A percentile compares a stretch with the other conserved stretches of the same genome.
phyloP scores from a whole-genome alignment of 1,140 invertebrate genomes.

The Leptinotarsa defecta region DNA sequence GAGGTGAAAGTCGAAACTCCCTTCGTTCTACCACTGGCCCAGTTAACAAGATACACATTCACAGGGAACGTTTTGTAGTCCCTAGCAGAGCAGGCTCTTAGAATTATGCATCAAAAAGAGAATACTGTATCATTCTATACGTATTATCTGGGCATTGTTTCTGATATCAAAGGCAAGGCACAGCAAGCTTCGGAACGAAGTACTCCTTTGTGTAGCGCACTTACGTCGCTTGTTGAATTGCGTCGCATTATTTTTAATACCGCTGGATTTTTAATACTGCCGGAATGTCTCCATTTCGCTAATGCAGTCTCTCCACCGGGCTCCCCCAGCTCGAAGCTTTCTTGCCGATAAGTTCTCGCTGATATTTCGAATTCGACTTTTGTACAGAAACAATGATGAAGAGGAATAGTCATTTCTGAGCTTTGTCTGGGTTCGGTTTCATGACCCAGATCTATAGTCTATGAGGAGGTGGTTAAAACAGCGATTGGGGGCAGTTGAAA shows the following conservation, averaged over 20 bases:
- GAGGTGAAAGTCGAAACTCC: too few species aligned
- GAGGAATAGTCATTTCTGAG: too few species aligned
- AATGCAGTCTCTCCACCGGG: neutral
- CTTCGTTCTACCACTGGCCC: too few species aligned
- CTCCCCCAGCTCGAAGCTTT: neutral
- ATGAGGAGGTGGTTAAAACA: too few species aligned
- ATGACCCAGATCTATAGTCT: too few species aligned
- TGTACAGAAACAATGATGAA: neutral
- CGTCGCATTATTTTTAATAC: slow-evolving; percentile 3
- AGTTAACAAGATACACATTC: neutral
- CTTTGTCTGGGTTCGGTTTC: too few species aligned
- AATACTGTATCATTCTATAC: neutral
- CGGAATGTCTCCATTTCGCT: slow-evolving; percentile 2
- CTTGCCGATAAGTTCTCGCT: neutral
- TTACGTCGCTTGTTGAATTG: slow-evolving; percentile 3
- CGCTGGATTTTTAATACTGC: neutral
- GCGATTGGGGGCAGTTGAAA: too few species aligned
- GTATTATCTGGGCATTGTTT: slow-evolving; percentile 2
- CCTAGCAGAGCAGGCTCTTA: neutral
- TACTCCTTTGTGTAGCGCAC: neutral
- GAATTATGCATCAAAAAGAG: slow-evolving; percentile 6
- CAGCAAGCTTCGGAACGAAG: neutral
- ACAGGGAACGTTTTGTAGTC: neutral
- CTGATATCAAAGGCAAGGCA: neutral
- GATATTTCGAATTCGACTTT: neutral